These are phyloP conservation scores for Coecobrya sp. DNA, from an alignment of 2,888 invertebrate genomes.

Conservation along the genomic window DNA sequence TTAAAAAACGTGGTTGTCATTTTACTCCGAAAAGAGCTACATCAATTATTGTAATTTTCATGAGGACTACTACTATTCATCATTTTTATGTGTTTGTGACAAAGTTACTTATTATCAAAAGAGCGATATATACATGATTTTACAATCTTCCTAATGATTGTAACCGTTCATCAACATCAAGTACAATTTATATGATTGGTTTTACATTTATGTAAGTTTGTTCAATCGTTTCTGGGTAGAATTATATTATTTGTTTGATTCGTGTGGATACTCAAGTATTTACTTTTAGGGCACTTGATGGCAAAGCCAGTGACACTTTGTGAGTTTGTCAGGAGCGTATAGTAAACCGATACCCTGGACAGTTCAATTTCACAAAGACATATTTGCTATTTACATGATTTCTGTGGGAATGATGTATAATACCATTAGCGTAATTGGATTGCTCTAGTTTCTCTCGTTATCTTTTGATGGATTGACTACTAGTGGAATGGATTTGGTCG, in stretches of 20 bases:
- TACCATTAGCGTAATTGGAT: slow-evolving; percentile 77
- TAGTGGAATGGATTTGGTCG: background rate
- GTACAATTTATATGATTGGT: too few relatives aligned
- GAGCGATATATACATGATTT: too few relatives aligned
- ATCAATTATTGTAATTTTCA: background rate
- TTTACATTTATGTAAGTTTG: too few relatives aligned
- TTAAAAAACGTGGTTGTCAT: background rate
- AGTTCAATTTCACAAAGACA: background rate
- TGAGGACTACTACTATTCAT: too few relatives aligned
- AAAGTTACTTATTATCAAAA: too few relatives aligned
- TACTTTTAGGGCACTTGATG: background rate
- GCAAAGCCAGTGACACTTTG: background rate
- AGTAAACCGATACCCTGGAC: background rate
- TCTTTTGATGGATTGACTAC: slow-evolving; percentile 64
- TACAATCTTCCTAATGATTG: too few relatives aligned
- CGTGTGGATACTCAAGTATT: background rate
- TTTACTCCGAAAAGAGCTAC: background rate
- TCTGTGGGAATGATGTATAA: slow-evolving; percentile 52
- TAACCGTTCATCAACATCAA: too few relatives aligned
- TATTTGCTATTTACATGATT: background rate
- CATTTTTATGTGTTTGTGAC: background rate
- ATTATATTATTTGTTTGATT: too few relatives aligned
- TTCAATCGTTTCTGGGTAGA: too few relatives aligned
- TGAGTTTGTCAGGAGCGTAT: background rate
- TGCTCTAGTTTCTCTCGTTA: slow-evolving; percentile 42